Percentiles rank a stretch among this genome's conserved stretches.
phyloP scores from a whole-genome alignment of 2,888 invertebrate genomes.

The Ichneumoninae sp. region DNA sequence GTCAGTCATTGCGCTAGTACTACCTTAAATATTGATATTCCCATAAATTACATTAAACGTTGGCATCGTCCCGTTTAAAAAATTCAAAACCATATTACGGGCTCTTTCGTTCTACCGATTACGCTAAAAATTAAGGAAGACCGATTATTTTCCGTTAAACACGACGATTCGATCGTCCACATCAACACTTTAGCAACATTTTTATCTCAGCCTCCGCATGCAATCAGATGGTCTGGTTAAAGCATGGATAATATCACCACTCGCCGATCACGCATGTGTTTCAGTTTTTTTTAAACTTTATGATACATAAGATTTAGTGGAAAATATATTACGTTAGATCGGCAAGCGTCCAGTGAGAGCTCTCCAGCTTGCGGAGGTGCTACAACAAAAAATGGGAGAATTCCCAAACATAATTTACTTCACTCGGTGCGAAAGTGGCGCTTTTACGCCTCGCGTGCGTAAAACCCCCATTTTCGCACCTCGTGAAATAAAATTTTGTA shows the following conservation, averaged over 20 bases:
- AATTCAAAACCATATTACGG: not conserved
- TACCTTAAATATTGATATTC: not conserved
- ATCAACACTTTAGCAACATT: not conserved
- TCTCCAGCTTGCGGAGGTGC: not conserved
- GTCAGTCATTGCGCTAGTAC: too few relatives aligned
- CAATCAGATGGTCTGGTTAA: not conserved
- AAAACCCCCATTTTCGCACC: not conserved
- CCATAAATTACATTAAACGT: not conserved
- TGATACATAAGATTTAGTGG: conserved; percentile 22
- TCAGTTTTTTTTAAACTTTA: not conserved
- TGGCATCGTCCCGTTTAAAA: not conserved
- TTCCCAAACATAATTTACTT: not conserved
- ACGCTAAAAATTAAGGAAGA: conserved; percentile 45
- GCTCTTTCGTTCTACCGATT: not conserved
- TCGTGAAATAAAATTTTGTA: too few relatives aligned
- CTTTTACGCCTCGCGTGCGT: too few relatives aligned
- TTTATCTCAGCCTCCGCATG: not conserved
- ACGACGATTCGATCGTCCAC: not conserved
- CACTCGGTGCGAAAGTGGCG: not conserved
- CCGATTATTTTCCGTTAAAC: conserved; percentile 35
- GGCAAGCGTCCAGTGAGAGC: conserved; percentile 24
- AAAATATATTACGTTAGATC: conserved; percentile 40
- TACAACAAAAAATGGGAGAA: not conserved
- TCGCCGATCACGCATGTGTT: conserved; percentile 2
- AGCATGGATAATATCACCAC: not conserved